Evolutionary conservation across 2,797 vertebrate genomes (phyloP).

Genomic region (Danio kyathit): DNA sequence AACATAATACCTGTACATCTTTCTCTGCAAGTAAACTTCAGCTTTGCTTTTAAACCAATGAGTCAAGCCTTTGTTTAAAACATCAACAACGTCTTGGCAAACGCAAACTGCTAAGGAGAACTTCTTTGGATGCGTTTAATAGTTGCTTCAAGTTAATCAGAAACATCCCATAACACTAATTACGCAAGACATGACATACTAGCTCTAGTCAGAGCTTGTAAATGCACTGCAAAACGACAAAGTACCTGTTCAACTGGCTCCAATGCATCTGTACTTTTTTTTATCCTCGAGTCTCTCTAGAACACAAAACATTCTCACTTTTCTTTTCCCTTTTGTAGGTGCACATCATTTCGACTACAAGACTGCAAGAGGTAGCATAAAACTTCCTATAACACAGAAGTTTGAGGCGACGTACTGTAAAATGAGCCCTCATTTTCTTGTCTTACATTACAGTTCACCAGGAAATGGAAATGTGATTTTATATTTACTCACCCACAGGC

Average conservation of each 20-base stretch:
- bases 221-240: background rate
- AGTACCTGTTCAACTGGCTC: slow-evolving; percentile 8
- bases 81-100: background rate
- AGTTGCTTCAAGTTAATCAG: slow-evolving; percentile 39
- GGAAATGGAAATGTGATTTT: too few relatives aligned
- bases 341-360: background rate
- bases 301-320: slow-evolving; percentile 2
- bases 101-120: background rate
- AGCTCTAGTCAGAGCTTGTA: slow-evolving; percentile 10
- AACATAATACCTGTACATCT: background rate
- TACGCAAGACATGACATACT: slow-evolving; percentile 23
- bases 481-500: too few relatives aligned
- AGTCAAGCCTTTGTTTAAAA: slow-evolving; percentile 19
- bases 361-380: slow-evolving; percentile 37
- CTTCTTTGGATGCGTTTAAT: slow-evolving; percentile 19
- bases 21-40: slow-evolving; percentile 3
- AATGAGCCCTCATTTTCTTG: background rate
- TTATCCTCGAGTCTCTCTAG: background rate
- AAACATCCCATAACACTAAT: slow-evolving; percentile 21
- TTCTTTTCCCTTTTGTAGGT: slow-evolving; percentile 6
- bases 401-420: background rate
- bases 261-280: background rate
- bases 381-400: background rate
- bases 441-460: background rate
- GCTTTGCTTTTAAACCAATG: slow-evolving; percentile 3